Evolutionary conservation across 2,113 vertebrate species (phyloP).

Genomic region (Cygnus atratus): DNA sequence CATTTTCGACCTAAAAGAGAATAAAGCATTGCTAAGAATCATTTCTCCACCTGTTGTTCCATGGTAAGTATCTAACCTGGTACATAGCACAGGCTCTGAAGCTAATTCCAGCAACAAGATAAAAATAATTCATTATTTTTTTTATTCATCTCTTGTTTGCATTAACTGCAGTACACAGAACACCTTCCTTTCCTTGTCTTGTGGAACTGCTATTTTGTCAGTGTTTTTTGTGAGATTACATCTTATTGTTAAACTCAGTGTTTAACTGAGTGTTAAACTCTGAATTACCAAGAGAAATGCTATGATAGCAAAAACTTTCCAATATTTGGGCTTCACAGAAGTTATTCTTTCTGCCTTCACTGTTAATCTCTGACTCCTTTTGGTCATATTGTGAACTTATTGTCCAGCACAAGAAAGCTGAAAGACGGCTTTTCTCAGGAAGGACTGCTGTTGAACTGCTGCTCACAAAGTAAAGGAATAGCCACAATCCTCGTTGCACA

Average conservation of each 20-base stretch:
- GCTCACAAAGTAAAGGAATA: not conserved
- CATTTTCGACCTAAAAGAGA: conserved; percentile 79
- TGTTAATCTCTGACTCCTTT: not conserved
- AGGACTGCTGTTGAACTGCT: not conserved
- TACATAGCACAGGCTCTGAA: not conserved
- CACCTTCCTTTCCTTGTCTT: not conserved
- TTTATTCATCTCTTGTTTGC: not conserved
- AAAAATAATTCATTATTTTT: not conserved
- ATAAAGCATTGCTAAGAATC: not conserved
- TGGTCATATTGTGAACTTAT: not conserved
- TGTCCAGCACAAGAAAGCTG: not conserved
- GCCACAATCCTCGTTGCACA: not conserved
- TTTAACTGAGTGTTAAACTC: no score
- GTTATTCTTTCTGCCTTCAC: not conserved
- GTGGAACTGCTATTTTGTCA: not conserved
- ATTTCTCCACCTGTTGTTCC: not conserved
- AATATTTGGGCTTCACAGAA: not conserved
- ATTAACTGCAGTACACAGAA: not conserved
- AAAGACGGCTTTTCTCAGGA: not conserved
- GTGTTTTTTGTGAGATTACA: not conserved
- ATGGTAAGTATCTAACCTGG: not conserved
- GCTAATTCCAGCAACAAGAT: not conserved
- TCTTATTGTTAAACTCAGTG: not conserved
- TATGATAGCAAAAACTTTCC: not conserved
- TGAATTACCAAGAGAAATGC: not conserved